Evolutionary conservation across 2,888 invertebrate species (phyloP).

Genomic region (Gnatocerus cornutus): DNA sequence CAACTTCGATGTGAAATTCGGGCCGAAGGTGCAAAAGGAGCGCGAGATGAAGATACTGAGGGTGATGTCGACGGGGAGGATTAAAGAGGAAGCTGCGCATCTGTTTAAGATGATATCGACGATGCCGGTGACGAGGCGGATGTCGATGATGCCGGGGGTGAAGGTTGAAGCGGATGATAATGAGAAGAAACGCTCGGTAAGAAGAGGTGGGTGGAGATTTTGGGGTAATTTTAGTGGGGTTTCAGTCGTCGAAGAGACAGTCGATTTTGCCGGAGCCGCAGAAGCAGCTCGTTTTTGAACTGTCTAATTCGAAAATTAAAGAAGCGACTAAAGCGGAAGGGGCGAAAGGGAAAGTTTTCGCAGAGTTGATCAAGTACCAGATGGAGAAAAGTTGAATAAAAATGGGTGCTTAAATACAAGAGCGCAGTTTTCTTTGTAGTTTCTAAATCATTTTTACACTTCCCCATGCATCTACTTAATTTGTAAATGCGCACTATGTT

Average conservation of each 20-base stretch:
- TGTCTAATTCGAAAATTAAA: too few species aligned
- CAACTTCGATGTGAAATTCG: slow-evolving; percentile 67
- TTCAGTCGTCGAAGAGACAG: slow-evolving; percentile 7
- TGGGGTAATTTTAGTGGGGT: slow-evolving; percentile 5
- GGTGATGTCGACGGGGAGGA: slow-evolving; percentile 68
- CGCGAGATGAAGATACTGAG: slow-evolving; percentile 70
- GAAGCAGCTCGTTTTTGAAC: slow-evolving; percentile 28
- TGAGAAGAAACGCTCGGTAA: slow-evolving; percentile 30
- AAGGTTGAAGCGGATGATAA: slow-evolving; percentile 40
- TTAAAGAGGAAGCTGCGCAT: slow-evolving; percentile 69
- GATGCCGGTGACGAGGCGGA: slow-evolving; percentile 69
- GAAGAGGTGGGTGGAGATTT: not conserved
- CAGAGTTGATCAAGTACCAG: too few species aligned
- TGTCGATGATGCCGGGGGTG: slow-evolving; percentile 72
- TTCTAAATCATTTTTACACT: too few species aligned
- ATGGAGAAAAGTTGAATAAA: too few species aligned
- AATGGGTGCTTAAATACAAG: too few species aligned
- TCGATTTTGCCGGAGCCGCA: slow-evolving; percentile 46
- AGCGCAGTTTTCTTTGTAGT: too few species aligned
- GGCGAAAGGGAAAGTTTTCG: too few species aligned
- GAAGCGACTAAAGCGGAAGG: too few species aligned
- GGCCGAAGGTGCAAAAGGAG: slow-evolving; percentile 66
- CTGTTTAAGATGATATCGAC: slow-evolving; percentile 71
- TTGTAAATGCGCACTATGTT: too few species aligned
- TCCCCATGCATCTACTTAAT: too few species aligned